Evolutionary conservation across 2,113 vertebrate genomes (phyloP).

Genomic region (Gymnocephalus cernua): DNA sequence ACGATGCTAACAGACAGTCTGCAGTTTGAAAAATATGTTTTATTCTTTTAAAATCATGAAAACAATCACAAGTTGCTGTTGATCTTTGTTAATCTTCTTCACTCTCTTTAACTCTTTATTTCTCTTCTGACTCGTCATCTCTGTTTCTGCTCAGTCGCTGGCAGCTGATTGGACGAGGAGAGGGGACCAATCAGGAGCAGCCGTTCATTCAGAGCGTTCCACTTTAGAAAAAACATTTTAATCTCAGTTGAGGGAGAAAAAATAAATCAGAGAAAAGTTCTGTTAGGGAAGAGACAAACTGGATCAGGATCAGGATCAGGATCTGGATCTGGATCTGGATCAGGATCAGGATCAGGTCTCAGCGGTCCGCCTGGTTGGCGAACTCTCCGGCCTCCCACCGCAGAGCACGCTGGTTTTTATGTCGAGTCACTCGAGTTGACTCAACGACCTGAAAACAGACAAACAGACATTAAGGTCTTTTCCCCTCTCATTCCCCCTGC

Average conservation of each 20-base stretch:
- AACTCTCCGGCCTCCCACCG: constrained; percentile 89
- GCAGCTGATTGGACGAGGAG: constrained; percentile 24
- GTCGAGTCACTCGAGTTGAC: constrained; percentile 87
- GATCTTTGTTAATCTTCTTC: not conserved
- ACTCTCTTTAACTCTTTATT: constrained; percentile 8
- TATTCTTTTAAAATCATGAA: constrained; percentile 35
- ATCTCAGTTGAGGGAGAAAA: not conserved
- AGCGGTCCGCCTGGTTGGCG: constrained; percentile 67
- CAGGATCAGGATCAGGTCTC: constrained; percentile 12
- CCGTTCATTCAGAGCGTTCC: not conserved
- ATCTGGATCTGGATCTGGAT: not conserved
- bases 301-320: not conserved
- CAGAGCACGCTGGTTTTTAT: constrained; percentile 85
- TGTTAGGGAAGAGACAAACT: not conserved
- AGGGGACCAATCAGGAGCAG: constrained; percentile 34
- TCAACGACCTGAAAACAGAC: constrained; percentile 85
- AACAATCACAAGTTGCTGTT: not conserved
- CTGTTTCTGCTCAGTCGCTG: not conserved
- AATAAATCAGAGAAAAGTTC: not conserved
- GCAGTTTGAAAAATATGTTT: not conserved
- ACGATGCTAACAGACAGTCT: not conserved
- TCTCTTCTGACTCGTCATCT: not conserved
- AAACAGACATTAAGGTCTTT: too few relatives aligned
- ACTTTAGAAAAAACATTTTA: constrained; percentile 22
- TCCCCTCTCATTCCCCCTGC: too few relatives aligned